A percentile compares a stretch with the other conserved stretches of the same genome.
phyloP scores from a whole-genome alignment of 1,140 invertebrate species.

The Tenebrio molitor region DNA sequence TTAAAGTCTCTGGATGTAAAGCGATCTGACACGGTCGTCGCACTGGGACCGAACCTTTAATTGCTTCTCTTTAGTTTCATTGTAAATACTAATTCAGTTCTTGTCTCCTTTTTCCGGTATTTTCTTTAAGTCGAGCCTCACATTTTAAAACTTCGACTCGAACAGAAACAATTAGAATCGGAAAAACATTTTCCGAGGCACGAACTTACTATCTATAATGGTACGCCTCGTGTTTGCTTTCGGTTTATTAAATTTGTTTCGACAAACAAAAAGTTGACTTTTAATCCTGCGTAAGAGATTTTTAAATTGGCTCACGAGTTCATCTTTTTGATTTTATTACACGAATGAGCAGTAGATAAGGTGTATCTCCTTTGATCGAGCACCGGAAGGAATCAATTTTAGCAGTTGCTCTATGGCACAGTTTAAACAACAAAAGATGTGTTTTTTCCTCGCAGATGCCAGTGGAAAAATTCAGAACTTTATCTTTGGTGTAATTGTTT shows the following conservation, averaged over 20 bases:
- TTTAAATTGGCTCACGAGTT: neutral
- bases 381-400: conserved; percentile 29
- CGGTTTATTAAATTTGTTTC: neutral
- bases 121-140: neutral
- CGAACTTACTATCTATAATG: too few relatives aligned
- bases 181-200: too few relatives aligned
- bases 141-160: neutral
- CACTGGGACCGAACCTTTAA: conserved; percentile 15
- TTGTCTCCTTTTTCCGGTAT: neutral
- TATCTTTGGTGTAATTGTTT: too few relatives aligned
- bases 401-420: conserved; percentile 5
- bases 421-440: neutral
- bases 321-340: conserved; percentile 11
- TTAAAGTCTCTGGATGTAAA: conserved; percentile 16
- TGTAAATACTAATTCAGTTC: conserved; percentile 28
- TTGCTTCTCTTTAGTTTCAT: conserved; percentile 9
- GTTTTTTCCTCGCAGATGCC: neutral
- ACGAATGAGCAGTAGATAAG: neutral
- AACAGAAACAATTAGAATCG: too few relatives aligned
- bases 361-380: conserved; percentile 10
- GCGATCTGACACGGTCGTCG: conserved; percentile 25
- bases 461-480: conserved; percentile 4
- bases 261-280: conserved; percentile 2
- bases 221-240: too few relatives aligned
- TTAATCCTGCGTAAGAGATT: conserved; percentile 34